These are phyloP conservation scores for Piscicola geometra DNA, from an alignment of 2,888 invertebrate genomes.

Conservation along the genomic window DNA sequence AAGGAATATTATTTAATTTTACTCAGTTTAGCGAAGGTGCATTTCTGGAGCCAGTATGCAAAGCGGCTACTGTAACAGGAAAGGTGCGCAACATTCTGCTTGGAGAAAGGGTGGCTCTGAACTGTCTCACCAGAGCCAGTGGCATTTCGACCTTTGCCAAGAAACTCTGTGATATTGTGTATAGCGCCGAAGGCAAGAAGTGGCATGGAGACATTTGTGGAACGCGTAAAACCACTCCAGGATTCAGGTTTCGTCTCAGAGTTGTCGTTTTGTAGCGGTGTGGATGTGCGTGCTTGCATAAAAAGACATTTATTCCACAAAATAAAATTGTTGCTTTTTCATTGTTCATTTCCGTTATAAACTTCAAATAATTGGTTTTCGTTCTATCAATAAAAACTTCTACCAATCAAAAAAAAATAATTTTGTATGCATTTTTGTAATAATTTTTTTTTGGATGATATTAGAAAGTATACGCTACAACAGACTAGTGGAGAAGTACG, in stretches of 20 bases:
- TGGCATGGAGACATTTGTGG: constrained; percentile 57
- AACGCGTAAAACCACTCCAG: constrained; percentile 58
- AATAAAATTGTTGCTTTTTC: no score
- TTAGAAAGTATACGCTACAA: neutral
- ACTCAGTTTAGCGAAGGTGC: constrained; percentile 48
- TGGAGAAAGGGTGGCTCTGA: constrained; percentile 56
- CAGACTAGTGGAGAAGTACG: constrained; percentile 56
- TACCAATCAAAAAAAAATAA: neutral
- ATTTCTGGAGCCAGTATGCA: constrained; percentile 43
- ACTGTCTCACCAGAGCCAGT: constrained; percentile 55
- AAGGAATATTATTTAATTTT: no score
- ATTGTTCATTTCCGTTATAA: no score
- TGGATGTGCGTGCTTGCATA: no score
- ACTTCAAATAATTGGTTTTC: no score
- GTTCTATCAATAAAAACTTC: no score
- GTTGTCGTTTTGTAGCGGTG: no score
- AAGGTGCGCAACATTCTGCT: constrained; percentile 53
- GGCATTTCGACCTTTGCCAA: constrained; percentile 55
- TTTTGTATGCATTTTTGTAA: neutral
- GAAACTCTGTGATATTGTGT: constrained; percentile 45
- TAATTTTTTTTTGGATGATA: no score
- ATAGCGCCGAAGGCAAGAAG: constrained; percentile 38
- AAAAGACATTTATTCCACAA: no score
- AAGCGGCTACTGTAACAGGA: constrained; percentile 53
- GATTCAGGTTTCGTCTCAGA: constrained; percentile 49